phyloP scores from a whole-genome alignment of 1,140 invertebrate genomes.

The Coboldia fuscipes region DNA sequence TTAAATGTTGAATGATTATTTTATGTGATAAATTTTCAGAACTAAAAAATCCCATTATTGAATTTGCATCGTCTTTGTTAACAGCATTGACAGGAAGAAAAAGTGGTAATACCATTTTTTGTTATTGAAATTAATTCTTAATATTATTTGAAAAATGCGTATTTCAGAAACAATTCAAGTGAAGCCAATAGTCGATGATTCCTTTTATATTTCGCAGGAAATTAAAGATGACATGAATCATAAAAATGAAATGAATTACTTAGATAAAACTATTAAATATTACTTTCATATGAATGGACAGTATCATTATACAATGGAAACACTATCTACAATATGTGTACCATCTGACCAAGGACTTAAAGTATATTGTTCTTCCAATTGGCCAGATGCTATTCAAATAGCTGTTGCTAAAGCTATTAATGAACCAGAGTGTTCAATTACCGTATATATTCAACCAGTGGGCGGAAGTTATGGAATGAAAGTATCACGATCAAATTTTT shows the following conservation, averaged over 20 bases:
- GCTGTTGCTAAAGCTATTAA: conserved; percentile 33
- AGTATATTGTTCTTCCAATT: conserved; percentile 37
- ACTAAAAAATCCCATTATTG: conserved; percentile 8
- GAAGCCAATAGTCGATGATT: conserved; percentile 25
- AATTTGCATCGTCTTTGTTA: conserved; percentile 7
- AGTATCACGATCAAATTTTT: conserved; percentile 28
- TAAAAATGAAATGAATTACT: background rate
- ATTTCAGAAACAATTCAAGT: conserved; percentile 24
- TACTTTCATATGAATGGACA: conserved; percentile 15
- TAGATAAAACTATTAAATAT: conserved; percentile 14
- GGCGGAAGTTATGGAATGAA: conserved; percentile 54
- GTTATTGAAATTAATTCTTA: no score
- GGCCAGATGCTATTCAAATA: conserved; percentile 39
- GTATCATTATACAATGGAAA: conserved; percentile 37
- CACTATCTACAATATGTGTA: conserved; percentile 34
- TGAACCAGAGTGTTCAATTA: conserved; percentile 29
- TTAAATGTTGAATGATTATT: no score
- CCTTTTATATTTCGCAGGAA: background rate
- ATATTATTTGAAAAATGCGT: no score
- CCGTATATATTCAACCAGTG: conserved; percentile 35
- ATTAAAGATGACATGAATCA: background rate
- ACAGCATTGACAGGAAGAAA: conserved; percentile 17
- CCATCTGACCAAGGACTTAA: conserved; percentile 32
- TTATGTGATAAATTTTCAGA: background rate
- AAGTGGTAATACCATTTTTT: conserved; percentile 26